Percentiles rank a stretch among this genome's conserved stretches.
These are phyloP conservation scores for Pleuronectes platessa DNA, from an alignment of 2,113 vertebrate species.

Conservation along the genomic window DNA sequence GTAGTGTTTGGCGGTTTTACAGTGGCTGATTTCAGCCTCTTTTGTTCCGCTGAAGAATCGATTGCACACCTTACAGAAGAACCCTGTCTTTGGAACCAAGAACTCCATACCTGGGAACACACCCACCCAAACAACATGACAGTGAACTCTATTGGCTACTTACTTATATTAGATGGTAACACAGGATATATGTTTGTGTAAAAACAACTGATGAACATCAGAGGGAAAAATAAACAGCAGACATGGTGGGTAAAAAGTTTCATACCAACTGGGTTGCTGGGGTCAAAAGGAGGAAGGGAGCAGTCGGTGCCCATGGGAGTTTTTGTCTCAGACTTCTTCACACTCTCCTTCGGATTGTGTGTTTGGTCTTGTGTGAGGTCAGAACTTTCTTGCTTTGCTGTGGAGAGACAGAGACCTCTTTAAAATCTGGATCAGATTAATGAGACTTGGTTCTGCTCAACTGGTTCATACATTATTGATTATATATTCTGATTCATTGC, in stretches of 20 bases:
- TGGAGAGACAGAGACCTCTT: background rate
- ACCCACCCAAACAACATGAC: background rate
- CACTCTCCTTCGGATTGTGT: conserved; percentile 2
- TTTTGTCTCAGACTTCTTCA: background rate
- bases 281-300: conserved; percentile 59
- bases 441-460: no score
- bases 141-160: no score
- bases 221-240: background rate
- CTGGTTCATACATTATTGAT: no score
- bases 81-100: conserved; percentile 74
- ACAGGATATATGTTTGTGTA: no score
- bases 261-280: conserved; percentile 72
- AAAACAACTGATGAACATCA: no score
- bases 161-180: no score
- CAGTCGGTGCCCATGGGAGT: background rate
- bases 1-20: conserved; percentile 74
- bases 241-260: background rate
- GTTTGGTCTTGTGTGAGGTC: background rate
- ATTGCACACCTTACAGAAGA: conserved; percentile 78
- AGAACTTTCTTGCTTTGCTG: conserved; percentile 22
- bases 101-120: conserved; percentile 72
- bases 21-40: conserved; percentile 69
- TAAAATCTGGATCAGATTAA: background rate
- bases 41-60: conserved; percentile 71
- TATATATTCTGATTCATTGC: no score